Evolutionary conservation across 1,140 invertebrate species (phyloP), one percentile per base, ranked within the genome.

Genomic region (Conopomorpha cramerella): DNA sequence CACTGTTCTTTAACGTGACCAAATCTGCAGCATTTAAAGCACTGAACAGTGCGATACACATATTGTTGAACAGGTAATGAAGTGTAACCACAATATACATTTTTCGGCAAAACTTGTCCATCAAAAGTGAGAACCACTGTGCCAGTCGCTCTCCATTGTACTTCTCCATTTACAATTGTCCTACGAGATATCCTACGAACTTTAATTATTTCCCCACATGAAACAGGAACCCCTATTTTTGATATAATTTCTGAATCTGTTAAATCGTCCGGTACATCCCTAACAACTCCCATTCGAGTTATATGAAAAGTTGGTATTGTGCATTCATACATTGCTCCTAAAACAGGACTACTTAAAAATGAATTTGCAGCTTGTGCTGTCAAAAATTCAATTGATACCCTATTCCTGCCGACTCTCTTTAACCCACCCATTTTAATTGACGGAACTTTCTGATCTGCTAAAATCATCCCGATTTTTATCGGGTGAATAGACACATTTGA

Each of bases 121-220:
- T 39, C 30, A 39, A 39, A 39, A 2, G 31, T 39, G 1, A 34
- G 2, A 1, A 39, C 30, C 2, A 39, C 38, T 16, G 38, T 28
- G 28, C 30, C 23, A 18, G 15, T 34, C 18, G 27, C 4, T 27
- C 15, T 18, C 13, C 23, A 2, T 6, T 14, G 8, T 10, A 3
- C 7, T 1, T 30, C 12, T 11, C 2, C 8, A 11, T 23, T n/a
- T 30, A n/a, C 8, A 23, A 1, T 4, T 10, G 3, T 2, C 10
- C 10, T 37, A 3, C 15, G 10, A 3, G 23, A 30, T 14, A 37
- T 4, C 2, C 34, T 15, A 15, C 34, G 27, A 1, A 16, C 34
- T 28, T 36, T 36, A n/a, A 36, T 28, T 8, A 36, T 29, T 14
- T 30, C 19, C 1, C 36, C 36, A 30, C 36, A 38, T 6, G 28